Conservation (phyloP, 2,113 vertebrate genomes). For the Glareola pratincola region DNA sequence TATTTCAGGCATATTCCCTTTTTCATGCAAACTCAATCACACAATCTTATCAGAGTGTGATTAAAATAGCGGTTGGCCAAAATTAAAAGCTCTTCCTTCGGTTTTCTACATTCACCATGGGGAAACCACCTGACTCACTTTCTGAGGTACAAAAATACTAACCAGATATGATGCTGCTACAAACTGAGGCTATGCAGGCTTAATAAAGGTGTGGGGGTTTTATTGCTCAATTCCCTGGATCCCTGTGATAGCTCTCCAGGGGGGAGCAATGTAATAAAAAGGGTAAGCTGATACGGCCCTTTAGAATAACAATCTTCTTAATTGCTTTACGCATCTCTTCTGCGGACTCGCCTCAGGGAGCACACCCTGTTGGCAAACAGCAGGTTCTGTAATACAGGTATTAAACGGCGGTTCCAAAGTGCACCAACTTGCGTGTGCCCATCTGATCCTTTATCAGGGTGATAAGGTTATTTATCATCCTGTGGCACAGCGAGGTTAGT, state of each 20-base stretch:
- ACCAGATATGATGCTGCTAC: not conserved
- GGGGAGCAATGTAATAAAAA: slow-evolving; percentile 6
- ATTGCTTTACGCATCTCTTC: not conserved
- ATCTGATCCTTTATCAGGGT: not conserved
- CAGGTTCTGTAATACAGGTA: not conserved
- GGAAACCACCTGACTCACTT: not conserved
- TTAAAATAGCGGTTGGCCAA: not conserved
- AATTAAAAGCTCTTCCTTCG: not conserved
- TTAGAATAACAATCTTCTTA: slow-evolving; percentile 12
- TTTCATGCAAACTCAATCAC: not conserved
- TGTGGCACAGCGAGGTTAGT: not conserved
- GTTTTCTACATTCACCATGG: not conserved
- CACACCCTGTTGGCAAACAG: slow-evolving; percentile 57
- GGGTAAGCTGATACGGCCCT: not conserved
- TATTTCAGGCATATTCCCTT: not conserved
- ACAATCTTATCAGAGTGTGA: not conserved
- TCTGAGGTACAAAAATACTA: not conserved
- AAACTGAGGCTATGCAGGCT: not conserved
- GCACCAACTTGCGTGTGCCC: not conserved
- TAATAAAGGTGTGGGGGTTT: not conserved
- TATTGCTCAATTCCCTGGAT: not conserved
- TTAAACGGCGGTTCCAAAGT: not conserved
- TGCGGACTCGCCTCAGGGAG: not conserved
- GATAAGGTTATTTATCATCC: not conserved
- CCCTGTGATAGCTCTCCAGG: not conserved